Evolutionary conservation across 2,797 vertebrate genomes (phyloP).

Genomic region (Lutjanus argentimaculatus): DNA sequence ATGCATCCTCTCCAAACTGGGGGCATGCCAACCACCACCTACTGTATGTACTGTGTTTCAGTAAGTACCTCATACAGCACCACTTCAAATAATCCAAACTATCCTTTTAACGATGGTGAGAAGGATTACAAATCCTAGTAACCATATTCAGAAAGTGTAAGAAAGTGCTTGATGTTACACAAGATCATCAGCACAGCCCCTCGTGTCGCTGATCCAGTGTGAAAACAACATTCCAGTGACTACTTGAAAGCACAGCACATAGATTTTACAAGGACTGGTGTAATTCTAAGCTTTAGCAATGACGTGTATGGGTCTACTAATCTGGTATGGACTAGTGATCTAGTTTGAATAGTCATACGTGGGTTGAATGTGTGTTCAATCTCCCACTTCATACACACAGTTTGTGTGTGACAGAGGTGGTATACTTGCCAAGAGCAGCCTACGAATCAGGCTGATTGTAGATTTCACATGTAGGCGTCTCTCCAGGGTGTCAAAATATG

Average conservation of each 20-base stretch:
- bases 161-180: background rate
- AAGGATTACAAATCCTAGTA: background rate
- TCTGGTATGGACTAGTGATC: conserved; percentile 30
- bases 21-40: too few species aligned
- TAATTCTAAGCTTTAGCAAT: conserved; percentile 20
- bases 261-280: conserved; percentile 23
- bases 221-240: conserved; percentile 34
- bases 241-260: conserved; percentile 16
- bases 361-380: conserved; percentile 34
- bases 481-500: conserved; percentile 26
- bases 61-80: too few species aligned
- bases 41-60: too few species aligned
- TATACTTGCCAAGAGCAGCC: conserved; percentile 21
- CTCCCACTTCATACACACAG: conserved; percentile 21
- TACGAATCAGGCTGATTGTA: conserved; percentile 22
- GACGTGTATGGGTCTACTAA: conserved; percentile 6
- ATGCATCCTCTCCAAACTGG: too few species aligned
- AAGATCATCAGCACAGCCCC: background rate
- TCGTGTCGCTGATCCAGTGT: conserved; percentile 8
- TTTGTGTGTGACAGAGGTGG: conserved; percentile 24
- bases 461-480: conserved; percentile 32
- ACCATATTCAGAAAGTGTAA: background rate
- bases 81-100: too few species aligned
- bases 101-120: background rate
- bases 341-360: conserved; percentile 33